These are phyloP conservation scores for Turdus rufiventris DNA, from an alignment of 2,113 vertebrate species.

Conservation along the genomic window DNA sequence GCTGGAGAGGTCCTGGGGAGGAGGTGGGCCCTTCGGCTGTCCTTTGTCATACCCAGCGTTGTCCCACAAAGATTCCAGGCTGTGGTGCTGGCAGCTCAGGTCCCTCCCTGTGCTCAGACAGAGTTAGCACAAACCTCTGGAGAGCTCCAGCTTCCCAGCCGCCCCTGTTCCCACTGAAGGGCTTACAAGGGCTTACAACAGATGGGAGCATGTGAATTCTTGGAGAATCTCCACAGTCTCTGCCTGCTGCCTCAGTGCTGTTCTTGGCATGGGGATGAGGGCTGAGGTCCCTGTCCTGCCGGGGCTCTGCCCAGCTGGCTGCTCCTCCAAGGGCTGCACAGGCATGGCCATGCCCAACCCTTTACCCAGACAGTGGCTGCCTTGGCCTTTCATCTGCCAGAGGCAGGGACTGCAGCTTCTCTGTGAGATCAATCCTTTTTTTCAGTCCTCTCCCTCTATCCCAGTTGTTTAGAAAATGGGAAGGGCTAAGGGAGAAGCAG, in stretches of 20 bases:
- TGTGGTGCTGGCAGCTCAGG: not conserved
- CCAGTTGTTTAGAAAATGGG: not conserved
- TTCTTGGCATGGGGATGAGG: accelerated
- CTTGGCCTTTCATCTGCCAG: not conserved
- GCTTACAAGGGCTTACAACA: not conserved
- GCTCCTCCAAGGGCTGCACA: accelerated
- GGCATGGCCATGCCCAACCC: not conserved
- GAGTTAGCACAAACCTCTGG: not conserved
- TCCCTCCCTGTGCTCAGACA: not conserved
- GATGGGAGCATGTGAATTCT: not conserved
- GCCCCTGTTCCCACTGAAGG: accelerated
- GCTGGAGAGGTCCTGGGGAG: not conserved
- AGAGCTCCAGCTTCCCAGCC: not conserved
- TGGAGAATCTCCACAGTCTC: not conserved
- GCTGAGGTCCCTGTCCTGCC: not conserved
- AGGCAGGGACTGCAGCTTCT: not conserved
- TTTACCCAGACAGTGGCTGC: not conserved
- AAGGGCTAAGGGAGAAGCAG: not conserved
- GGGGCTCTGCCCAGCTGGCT: not conserved
- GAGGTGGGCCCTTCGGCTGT: not conserved
- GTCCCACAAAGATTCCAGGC: not conserved
- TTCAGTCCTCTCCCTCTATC: not conserved
- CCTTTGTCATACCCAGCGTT: not conserved
- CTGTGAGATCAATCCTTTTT: not conserved
- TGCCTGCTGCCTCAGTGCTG: not conserved